Evolutionary conservation across 2,888 invertebrate species (phyloP), one percentile per base, ranked within the genome.

Genomic region (Notocelia uddmanniana): DNA sequence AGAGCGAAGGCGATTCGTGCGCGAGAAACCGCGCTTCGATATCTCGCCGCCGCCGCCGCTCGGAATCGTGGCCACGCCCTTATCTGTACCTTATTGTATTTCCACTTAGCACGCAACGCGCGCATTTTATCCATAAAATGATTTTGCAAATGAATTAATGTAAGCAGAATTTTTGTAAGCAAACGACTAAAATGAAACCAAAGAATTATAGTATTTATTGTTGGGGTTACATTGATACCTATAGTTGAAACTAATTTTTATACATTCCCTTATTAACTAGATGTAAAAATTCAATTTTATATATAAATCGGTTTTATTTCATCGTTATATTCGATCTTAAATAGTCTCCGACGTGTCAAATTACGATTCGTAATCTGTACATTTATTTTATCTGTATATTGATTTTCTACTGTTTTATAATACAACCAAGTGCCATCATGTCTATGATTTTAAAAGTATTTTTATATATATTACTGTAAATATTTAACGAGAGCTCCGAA

Each of bases 171-270:
- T 86, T 88, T 87, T 86, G 83, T 87, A 90, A 87, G 88, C 87
- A 83, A 89, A 84, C 87, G 89, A 90, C 90, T 89, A 88, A 89
- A 72, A 87, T 89, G 86, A 89, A 90, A 90, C 93, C 93, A 93
- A 93, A 93, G 93, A 92, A 89, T 90, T 89, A 88, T 90, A 92
- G 89, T 92, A 91, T 92, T 92, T 92, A 92, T 90, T 90, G 88
- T 89, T 88, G 90, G 88, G 84, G 85, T 85, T 88, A 87, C 88
- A 82, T 86, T 84, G 87, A 87, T 87, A 72, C 60, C 67, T 72
- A 88, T 88, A 89, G 87, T 88, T 85, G 87, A 87, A 86, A 86
- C 82, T 89, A 87, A 89, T 88, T 90, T 90, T 91, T 89, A 88
- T 90, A 90, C 91, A 88, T 90, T 90, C 91, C 91, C 84, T 77